A percentile compares a stretch with the other conserved stretches of the same genome.
Evolutionary conservation across 2,797 vertebrate species (phyloP).

Genomic region (Carapus acus): DNA sequence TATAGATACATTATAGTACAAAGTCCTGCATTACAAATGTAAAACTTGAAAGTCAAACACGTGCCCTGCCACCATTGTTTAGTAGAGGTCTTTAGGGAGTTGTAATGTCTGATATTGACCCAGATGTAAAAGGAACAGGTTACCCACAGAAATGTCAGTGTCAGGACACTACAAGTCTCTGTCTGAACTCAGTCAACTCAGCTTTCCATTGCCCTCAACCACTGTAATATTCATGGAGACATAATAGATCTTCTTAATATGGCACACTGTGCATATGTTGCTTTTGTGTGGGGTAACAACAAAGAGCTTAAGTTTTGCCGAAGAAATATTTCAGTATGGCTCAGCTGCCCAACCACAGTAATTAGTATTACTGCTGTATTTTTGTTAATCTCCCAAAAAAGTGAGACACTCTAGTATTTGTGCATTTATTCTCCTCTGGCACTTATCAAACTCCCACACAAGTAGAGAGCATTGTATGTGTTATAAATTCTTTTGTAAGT

Average conservation of each 20-base stretch:
- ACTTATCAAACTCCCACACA: too few relatives aligned
- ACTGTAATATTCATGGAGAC: slow-evolving; percentile 25
- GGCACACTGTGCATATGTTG: slow-evolving; percentile 7
- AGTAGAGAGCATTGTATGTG: too few relatives aligned
- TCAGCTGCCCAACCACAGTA: too few relatives aligned
- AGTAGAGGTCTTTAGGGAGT: slow-evolving; percentile 45
- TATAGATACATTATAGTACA: too few relatives aligned
- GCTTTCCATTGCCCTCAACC: slow-evolving; percentile 21
- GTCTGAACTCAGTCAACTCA: slow-evolving; percentile 50
- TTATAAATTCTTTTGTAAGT: too few relatives aligned
- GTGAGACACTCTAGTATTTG: too few relatives aligned
- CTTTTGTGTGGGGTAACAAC: neutral
- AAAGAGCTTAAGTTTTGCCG: slow-evolving; percentile 7
- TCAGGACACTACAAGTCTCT: slow-evolving; percentile 45
- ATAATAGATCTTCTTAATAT: slow-evolving; percentile 28
- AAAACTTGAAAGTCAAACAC: slow-evolving; percentile 61
- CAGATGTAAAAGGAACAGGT: slow-evolving; percentile 65
- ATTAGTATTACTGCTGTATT: too few relatives aligned
- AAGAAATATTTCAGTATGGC: too few relatives aligned
- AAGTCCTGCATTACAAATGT: slow-evolving; percentile 55
- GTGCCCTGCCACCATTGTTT: slow-evolving; percentile 50
- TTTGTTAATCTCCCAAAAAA: too few relatives aligned
- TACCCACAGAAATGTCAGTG: slow-evolving; percentile 54
- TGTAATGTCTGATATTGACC: slow-evolving; percentile 66
- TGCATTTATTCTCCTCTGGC: too few relatives aligned